phyloP scores from a whole-genome alignment of 2,888 invertebrate species.

The Spodoptera picta region DNA sequence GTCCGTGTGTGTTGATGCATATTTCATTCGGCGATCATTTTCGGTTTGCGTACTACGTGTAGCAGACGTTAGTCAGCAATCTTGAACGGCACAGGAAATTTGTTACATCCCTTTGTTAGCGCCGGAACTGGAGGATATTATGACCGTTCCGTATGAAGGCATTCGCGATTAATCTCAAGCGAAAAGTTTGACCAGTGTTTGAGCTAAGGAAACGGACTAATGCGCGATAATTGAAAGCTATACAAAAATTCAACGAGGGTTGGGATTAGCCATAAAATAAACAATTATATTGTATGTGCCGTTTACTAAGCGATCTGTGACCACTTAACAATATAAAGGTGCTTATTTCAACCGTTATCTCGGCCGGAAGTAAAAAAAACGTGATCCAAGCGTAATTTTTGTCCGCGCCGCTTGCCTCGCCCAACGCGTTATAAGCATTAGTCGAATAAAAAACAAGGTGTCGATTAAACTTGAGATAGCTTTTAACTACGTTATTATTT shows the following conservation, averaged over 20 bases:
- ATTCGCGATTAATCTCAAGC: constrained; percentile 73
- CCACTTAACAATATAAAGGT: constrained; percentile 82
- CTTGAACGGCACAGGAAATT: constrained; percentile 71
- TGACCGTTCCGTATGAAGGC: constrained; percentile 73
- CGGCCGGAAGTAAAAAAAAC: constrained; percentile 82
- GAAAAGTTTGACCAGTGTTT: constrained; percentile 68
- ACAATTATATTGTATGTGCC: constrained; percentile 69
- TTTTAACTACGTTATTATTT: constrained; percentile 79
- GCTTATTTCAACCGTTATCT: constrained; percentile 83
- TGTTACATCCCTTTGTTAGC: constrained; percentile 75
- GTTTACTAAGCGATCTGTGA: constrained; percentile 76
- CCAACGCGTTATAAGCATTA: constrained; percentile 74
- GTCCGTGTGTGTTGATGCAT: constrained; percentile 66
- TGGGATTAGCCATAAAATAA: constrained; percentile 64
- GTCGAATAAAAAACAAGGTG: constrained; percentile 81
- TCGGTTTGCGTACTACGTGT: constrained; percentile 61
- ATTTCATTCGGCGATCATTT: constrained; percentile 70
- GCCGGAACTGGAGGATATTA: constrained; percentile 80
- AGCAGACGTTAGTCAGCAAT: constrained; percentile 76
- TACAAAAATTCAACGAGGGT: constrained; percentile 62
- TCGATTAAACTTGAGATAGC: constrained; percentile 83
- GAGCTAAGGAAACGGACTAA: constrained; percentile 78
- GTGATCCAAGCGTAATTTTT: constrained; percentile 81
- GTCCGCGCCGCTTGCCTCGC: constrained; percentile 69
- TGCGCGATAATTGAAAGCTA: constrained; percentile 80